A percentile compares a stretch with the other conserved stretches of the same genome.
Evolutionary conservation across 2,797 vertebrate species (phyloP).

Genomic region (Decapterus maruadsi): DNA sequence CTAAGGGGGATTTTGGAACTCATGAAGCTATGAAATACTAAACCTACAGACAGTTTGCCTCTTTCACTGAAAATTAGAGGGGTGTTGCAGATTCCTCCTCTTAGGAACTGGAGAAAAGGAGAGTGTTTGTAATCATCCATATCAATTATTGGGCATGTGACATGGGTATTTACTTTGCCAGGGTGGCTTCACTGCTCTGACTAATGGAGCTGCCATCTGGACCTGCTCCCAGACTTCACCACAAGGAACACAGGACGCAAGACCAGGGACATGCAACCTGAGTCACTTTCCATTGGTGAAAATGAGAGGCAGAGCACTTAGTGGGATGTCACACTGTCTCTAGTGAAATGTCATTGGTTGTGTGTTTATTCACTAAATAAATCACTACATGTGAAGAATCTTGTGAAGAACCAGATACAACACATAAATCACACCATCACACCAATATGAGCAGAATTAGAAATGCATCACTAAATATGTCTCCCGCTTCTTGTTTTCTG

Average conservation of each 20-base stretch:
- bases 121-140: slow-evolving; percentile 72
- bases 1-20: slow-evolving; percentile 24
- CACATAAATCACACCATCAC: too few species aligned
- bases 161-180: slow-evolving; percentile 71
- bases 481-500: slow-evolving; percentile 38
- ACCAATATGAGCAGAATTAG: not conserved
- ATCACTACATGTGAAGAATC: slow-evolving; percentile 3
- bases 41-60: slow-evolving; percentile 64
- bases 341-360: not conserved
- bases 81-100: slow-evolving; percentile 52
- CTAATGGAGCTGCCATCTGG: slow-evolving; percentile 78
- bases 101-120: slow-evolving; percentile 43
- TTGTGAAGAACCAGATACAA: not conserved
- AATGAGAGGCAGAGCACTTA: slow-evolving; percentile 17
- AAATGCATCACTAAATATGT: slow-evolving; percentile 20
- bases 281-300: slow-evolving; percentile 24
- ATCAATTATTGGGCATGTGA: slow-evolving; percentile 78
- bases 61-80: slow-evolving; percentile 71
- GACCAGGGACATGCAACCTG: not conserved
- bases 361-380: slow-evolving; percentile 2
- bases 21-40: slow-evolving; percentile 18
- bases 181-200: slow-evolving; percentile 41
- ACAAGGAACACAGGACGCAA: slow-evolving; percentile 41
- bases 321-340: not conserved
- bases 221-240: slow-evolving; percentile 40